Conservation (phyloP, 2,113 vertebrate species). For the Microtus oregoni region DNA sequence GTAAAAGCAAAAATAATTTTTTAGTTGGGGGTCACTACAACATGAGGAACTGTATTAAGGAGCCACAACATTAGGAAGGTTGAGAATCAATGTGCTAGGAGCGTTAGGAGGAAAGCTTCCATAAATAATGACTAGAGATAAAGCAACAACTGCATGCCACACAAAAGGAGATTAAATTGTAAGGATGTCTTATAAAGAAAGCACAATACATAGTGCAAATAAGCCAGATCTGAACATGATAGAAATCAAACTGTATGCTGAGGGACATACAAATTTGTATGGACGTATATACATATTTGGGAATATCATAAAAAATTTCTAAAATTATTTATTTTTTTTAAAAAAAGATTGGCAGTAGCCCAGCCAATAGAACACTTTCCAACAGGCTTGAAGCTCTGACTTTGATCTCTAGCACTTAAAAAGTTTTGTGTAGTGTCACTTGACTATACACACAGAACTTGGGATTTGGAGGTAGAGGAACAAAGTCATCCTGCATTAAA, state of each 20-base stretch:
- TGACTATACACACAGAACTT: neutral
- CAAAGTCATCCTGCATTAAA: neutral
- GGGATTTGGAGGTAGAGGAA: neutral
- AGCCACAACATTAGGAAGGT: neutral
- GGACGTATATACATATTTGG: neutral
- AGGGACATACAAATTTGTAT: neutral
- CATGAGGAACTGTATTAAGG: neutral
- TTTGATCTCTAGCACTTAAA: neutral
- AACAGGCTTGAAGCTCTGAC: fast-evolving
- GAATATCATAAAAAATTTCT: neutral
- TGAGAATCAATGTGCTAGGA: neutral
- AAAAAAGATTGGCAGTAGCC: neutral
- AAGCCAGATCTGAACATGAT: neutral
- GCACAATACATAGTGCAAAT: neutral
- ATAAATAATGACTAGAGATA: neutral
- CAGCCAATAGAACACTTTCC: neutral
- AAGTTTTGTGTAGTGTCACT: neutral
- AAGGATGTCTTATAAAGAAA: neutral
- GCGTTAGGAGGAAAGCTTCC: neutral
- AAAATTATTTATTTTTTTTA: neutral
- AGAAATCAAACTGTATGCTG: slow-evolving; percentile 19
- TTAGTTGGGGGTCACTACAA: neutral
- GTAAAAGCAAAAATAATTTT: neutral
- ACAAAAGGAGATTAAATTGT: neutral
- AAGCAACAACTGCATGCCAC: neutral